phyloP scores from a whole-genome alignment of 2,888 invertebrate species.

The Xanthorhoe spadicearia region DNA sequence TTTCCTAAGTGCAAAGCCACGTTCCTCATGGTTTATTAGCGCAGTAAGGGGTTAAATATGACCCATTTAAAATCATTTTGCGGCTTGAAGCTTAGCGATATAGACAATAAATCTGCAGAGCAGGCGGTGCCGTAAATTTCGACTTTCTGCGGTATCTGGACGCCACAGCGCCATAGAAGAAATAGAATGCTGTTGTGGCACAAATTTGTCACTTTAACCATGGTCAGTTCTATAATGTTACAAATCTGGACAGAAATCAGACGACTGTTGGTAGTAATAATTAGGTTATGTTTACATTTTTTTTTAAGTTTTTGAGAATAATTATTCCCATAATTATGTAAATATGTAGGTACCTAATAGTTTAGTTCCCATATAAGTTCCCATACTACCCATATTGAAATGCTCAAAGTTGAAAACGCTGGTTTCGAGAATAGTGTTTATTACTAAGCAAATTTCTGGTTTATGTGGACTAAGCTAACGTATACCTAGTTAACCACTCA shows the following conservation, averaged over 20 bases:
- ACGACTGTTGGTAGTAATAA: no score
- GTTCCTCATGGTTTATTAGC: constrained; percentile 31
- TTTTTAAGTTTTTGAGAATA: no score
- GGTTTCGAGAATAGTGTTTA: no score
- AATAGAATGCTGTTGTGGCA: background rate
- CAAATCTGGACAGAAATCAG: background rate
- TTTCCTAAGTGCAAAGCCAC: constrained; percentile 32
- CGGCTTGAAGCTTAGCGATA: constrained; percentile 50
- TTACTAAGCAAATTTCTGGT: no score
- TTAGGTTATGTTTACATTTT: no score
- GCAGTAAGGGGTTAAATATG: constrained; percentile 48
- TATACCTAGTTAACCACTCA: no score
- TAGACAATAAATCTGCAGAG: constrained; percentile 65
- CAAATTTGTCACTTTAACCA: background rate
- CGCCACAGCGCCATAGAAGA: constrained; percentile 21
- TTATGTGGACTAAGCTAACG: no score
- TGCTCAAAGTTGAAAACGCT: no score
- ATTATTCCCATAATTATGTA: no score
- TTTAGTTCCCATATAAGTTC: no score
- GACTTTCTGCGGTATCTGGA: constrained; percentile 62
- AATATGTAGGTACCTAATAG: no score
- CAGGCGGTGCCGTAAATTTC: constrained; percentile 68
- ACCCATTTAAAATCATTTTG: constrained; percentile 66
- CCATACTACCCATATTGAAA: no score
- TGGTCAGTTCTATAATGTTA: background rate